Evolutionary conservation across 2,888 invertebrate species (phyloP), one percentile per base, ranked within the genome.

Genomic region (Athripsodes cinereus): DNA sequence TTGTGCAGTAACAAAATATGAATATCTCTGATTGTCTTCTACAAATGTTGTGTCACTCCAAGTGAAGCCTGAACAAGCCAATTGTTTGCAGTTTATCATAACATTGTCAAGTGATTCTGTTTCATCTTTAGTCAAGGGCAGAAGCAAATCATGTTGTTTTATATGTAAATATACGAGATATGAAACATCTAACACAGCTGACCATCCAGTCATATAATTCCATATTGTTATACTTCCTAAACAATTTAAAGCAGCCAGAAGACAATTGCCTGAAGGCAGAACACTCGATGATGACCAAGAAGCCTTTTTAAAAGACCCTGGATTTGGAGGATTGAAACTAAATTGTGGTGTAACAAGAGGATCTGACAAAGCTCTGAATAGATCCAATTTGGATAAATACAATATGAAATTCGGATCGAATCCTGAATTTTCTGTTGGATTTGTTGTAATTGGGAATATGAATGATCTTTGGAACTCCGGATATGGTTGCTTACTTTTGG

Each of bases 191-290:
- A 34, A 44, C 18, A 53, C 22, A 16, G 56, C 46, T 13, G 13
- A 26, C 60, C 60, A 60, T 6, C 34, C 21, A 11, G 20, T 46
- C 8, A 26, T 47, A 47, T 54, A 53, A 22, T 26, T 31, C 60
- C 60, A 60, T 10, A 60, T 13, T 2, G 57, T 60, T 16, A 54
- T 35, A 19, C 60, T 48, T 35, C 60, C 60, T n/a, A 47, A 46
- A 19, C 44, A 46, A 6, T 53, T 57, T 5, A 60, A 34, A n/a
- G 57, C 48, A 2, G 60, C 57, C 8, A 60, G n/a, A 2, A 57
- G 6, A 44, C 60, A 60, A n/a, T 52, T 52, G 6, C 26, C 11
- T 34, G 10, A 50, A 10, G 53, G 46, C 1, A 54, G 22, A 5
- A 57, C 21, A 10, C 44, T 44, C 6, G 34, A 26, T 11, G 60